Base-by-base conservation (phyloP, 2,888 invertebrate genomes). In the Bedellia somnulentella region DNA sequence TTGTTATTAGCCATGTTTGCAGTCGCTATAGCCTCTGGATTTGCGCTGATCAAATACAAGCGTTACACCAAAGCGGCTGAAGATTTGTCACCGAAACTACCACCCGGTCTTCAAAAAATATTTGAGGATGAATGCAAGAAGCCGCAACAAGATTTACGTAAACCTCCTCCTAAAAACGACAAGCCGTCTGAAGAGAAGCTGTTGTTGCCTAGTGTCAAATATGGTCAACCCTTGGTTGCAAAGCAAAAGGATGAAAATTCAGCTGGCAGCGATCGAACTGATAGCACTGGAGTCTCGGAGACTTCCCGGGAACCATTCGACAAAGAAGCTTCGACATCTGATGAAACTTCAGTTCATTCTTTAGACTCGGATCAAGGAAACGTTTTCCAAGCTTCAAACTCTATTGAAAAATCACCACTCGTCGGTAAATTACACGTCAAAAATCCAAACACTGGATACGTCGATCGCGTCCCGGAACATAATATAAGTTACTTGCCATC, bases 221-320 rank as follows among this genome's bases (percentile, higher is more conserved):
- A n/a, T n/a, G n/a, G n/a, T n/a, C n/a, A n/a, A n/a, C n/a, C n/a
- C n/a, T n/a, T 18, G 18, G 18, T 6, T 6, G 18, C 18, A 5
- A 18, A 18, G 37, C 63, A 55, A 37, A 57, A 59, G 22, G 60
- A 55, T 29, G 58, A 56, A 27, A 68, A 61, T 31, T 66, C 70
- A 38, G 67, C 52, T 21, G 55, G 60, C 22, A 73, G 70, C 47
- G 68, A 73, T 33, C 68, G 66, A 31, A 75, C 77, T 5, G 67
- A 73, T 34, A 75, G 71, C 40, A 76, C 76, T 3, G 70, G 53
- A n/a, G 37, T 76, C n/a, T 75, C 75, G 4, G 64, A 73, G 23
- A 54, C 52, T 1, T 70, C 71, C n/a, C 53, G 52, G 35, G 62
- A 50, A 2, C 49, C 55, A 3, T 44, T 61, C 2, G 70, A 67